Base-by-base conservation (phyloP, 2,113 vertebrate species). In the Pholis gunnellus region DNA sequence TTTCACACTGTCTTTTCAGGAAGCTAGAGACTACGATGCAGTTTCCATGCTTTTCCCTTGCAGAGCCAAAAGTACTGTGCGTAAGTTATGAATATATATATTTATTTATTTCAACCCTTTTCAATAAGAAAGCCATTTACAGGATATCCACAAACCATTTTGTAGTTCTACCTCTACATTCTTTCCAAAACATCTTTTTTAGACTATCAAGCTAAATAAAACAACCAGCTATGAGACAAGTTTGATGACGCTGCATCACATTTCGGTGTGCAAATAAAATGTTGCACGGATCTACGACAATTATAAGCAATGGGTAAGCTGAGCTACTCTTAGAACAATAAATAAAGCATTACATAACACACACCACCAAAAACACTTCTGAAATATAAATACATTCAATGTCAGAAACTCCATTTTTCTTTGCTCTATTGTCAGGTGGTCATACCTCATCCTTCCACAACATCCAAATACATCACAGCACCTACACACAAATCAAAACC, bases 1-100 rank as follows among this genome's bases (percentile, higher is more conserved):
- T 84, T 92, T 87, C 86, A 84, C 72, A 76, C 72, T 48, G 76
- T 79, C 73, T 86, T 90, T 89, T 83, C 73, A 84, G 63, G 70
- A 81, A 84, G 61, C 69, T 14, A 27, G 71, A 71, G 25, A 76
- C 64, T 57, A 56, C 69, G 75, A 78, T 92, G 74, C 73, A 71
- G 75, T 91, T 90, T 87, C 83, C 73, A 83, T 90, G 82, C 70
- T 75, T 84, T 92, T 70, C 54, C 61, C 36, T 61, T 17, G 27
- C 50, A 79, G 61, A 83, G 78, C 78, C 73, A 60, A 80, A 85
- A 79, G 65, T 81, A 86, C 78, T 87, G 70, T 87, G 86, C 86
- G 79, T 90, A 80, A 86, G 68, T 93, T 87, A 91, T 91, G 87
- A 59, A 44, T 65, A 70, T 2, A 25, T 36, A 17, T 38, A 54